Base-by-base conservation (phyloP, 2,888 invertebrate genomes). In the Lagria hirta region DNA sequence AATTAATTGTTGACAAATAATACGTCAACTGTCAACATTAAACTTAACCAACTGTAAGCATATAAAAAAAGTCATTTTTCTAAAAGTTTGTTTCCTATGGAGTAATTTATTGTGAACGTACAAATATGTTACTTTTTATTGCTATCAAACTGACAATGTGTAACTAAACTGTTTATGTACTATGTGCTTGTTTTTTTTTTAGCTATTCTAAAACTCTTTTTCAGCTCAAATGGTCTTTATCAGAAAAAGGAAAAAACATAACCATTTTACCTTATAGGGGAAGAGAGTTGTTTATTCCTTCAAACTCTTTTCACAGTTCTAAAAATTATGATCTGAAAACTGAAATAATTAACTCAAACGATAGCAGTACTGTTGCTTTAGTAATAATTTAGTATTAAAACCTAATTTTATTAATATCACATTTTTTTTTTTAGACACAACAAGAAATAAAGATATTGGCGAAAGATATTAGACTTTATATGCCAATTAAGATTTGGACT, bases 171-270 rank as follows among this genome's bases (percentile, higher is more conserved):
- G 1, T 14, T 21, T 10, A 22, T 11, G 2, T n/a, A 27, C 13
- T 2, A 8, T 6, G 23, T 11, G 24, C 24, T 24, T 24, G 24
- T 12, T 13, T 8, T 5, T 8, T 10, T 27, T 21, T 4, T n/a
- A 32, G 20, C n/a, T n/a, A n/a, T n/a, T n/a, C n/a, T n/a, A n/a
- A n/a, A n/a, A n/a, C n/a, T n/a, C n/a, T 12, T n/a, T 48, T 40
- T 21, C 34, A 43, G 38, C 43, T 47, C 15, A 34, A 23, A 3
- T 49, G 49, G 49, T 8, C 37, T 24, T 13, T 49, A 3, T 14
- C 12, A 16, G 32, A 48, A 15, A n/a, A 14, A 2, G 11, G 23
- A 4, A 17, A 22, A 7, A 21, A 35, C 7, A 11, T 18, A 13
- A 30, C 16, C 12, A 8, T 4, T 7, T 23, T 15, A 15, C 3